Percentiles rank a stretch among this genome's conserved stretches.
Evolutionary conservation across 2,888 invertebrate genomes (phyloP).

Genomic region (Clanis bilineata): DNA sequence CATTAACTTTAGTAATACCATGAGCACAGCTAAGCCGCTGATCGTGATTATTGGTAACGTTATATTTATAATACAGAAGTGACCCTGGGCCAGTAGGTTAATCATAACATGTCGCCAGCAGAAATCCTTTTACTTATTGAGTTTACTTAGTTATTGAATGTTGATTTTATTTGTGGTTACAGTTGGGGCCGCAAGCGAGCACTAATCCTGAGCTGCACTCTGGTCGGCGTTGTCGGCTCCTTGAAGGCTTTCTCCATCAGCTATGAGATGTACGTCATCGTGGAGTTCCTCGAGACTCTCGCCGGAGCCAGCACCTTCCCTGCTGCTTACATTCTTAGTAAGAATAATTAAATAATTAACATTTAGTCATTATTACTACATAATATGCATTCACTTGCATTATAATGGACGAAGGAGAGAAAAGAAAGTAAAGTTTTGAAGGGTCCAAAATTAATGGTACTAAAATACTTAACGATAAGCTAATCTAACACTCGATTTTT

Average conservation of each 20-base stretch:
- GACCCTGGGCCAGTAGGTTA: too few relatives aligned
- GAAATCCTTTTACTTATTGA: neutral
- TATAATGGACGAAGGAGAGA: too few relatives aligned
- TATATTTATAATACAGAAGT: too few relatives aligned
- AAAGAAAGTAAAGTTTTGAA: too few relatives aligned
- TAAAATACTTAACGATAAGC: too few relatives aligned
- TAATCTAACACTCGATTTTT: conserved; percentile 6
- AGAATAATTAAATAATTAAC: conserved; percentile 32
- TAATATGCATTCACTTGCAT: too few relatives aligned
- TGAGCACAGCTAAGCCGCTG: too few relatives aligned
- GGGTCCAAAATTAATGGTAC: too few relatives aligned
- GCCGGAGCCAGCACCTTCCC: conserved; percentile 83
- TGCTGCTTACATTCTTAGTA: conserved; percentile 79
- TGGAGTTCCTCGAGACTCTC: conserved; percentile 82
- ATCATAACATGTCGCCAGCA: too few relatives aligned
- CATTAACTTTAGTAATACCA: too few relatives aligned
- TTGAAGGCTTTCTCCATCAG: conserved; percentile 81
- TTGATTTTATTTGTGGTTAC: conserved; percentile 9
- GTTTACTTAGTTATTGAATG: neutral
- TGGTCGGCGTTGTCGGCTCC: conserved; percentile 73
- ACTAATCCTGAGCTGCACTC: conserved; percentile 61
- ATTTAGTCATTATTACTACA: too few relatives aligned
- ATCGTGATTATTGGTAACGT: too few relatives aligned
- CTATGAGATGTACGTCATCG: conserved; percentile 81
- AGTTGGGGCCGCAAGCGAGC: conserved; percentile 75